Evolutionary conservation across 2,797 vertebrate genomes (phyloP), one percentile per base, ranked within the genome.

Genomic region (Pyrocephalus nanus): DNA sequence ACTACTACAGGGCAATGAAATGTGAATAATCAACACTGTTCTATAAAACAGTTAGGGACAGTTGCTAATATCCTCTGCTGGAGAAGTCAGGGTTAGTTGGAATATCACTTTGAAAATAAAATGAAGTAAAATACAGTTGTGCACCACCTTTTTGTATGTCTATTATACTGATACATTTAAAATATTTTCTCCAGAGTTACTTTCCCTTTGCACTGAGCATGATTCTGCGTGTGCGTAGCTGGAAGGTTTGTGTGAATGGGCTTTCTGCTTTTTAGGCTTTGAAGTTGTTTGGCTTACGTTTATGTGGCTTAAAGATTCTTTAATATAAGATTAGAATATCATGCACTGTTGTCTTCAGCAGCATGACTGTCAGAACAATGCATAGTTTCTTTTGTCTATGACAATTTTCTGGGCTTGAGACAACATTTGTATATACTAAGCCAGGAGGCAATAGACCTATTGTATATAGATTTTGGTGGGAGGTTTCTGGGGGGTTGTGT

Each of bases 361-460:
- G 38, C 20, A 38, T 86, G 65, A 93, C 36, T 71, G 36, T 22
- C 70, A 53, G 65, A 91, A 77, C 7, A 53, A 85, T 76, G n/a
- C 67, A 50, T 8, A 27, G 14, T 70, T 92, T 94, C 17, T 43
- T 67, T 86, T 4, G 23, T 64, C 78, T 88, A 5, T 45, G 67
- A 50, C 67, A 61, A 25, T 67, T 82, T 90, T 81, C 38, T 85
- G 47, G 16, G n/a, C 82, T 81, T 80, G 57, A 45, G 62, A 47
- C 87, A 85, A 42, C 15, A 29, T 93, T 90, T 96, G 12, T 76
- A 53, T 80, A 32, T 80, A 38, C 20, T 77, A 53, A 60, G 18
- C 60, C 75, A 88, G 80, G 78, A 90, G 55, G 81, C 70, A 94
- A 71, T 66, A 74, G 64, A 86, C 54, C 75, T 92, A 74, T 90